phyloP scores from a whole-genome alignment of 2,888 invertebrate species.

The Eucera pruinosa region DNA sequence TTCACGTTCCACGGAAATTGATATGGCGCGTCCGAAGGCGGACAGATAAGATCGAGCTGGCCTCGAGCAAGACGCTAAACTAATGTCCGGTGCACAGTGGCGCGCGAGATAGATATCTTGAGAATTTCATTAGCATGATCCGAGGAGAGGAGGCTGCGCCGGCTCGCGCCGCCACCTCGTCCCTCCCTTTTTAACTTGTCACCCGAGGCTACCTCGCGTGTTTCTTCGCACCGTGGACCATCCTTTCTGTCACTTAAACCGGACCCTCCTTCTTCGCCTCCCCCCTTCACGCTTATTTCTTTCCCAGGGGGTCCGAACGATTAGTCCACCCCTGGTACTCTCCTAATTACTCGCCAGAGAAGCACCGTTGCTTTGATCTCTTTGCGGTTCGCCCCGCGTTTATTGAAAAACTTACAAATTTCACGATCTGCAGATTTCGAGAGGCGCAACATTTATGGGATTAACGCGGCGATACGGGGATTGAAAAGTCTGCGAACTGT shows the following conservation, averaged over 20 bases:
- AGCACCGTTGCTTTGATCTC: neutral
- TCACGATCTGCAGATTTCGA: too few relatives aligned
- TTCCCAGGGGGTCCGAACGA: constrained; percentile 3
- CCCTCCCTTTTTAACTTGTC: constrained; percentile 61
- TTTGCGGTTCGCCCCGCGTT: neutral
- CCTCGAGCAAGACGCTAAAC: constrained; percentile 68
- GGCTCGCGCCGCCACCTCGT: constrained; percentile 52
- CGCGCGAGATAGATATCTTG: constrained; percentile 74
- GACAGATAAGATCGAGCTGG: constrained; percentile 70
- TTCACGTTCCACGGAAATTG: constrained; percentile 69
- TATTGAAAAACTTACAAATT: too few relatives aligned
- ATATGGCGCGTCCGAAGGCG: constrained; percentile 60
- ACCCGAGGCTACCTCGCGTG: constrained; percentile 58
- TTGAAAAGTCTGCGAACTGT: too few relatives aligned
- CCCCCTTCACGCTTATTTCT: constrained; percentile 9
- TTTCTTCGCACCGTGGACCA: constrained; percentile 44
- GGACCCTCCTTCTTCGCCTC: constrained; percentile 1
- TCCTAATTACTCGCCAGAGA: constrained; percentile 16
- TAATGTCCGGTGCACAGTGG: constrained; percentile 69
- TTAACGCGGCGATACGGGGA: too few relatives aligned
- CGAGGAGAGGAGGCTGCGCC: constrained; percentile 29
- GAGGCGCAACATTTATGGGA: too few relatives aligned
- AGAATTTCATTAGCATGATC: constrained; percentile 78
- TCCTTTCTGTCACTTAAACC: constrained; percentile 53
- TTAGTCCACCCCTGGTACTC: constrained; percentile 2